Evolutionary conservation across 2,113 vertebrate genomes (phyloP), one percentile per base, ranked within the genome.

Genomic region (Pontoporia blainvillei): DNA sequence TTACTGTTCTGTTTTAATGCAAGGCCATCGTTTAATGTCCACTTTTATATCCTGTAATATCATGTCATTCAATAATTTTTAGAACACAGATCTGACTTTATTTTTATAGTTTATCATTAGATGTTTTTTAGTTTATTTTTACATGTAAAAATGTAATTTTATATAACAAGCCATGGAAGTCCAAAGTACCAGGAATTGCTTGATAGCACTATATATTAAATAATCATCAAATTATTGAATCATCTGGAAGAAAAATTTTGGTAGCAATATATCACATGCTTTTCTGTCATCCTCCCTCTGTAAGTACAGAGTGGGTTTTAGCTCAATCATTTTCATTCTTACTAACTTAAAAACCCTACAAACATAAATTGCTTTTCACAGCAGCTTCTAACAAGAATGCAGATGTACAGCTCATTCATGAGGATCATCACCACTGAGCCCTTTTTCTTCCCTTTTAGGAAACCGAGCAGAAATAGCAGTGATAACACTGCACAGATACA

Each of bases 121-220:
- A 93, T 97, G 86, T 41, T 96, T 98, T 95, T 97, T 95, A 92
- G 82, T 85, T 89, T 79, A 94, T 87, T 97, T 98, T 98, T 98
- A 98, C 96, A 98, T 92, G 95, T 98, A 98, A 49, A 98, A 98
- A 98, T 96, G 96, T 98, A 97, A 98, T 98, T 98, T 98, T 98
- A 98, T 91, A 96, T 94, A 89, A 3, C 94, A 98, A 98, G 94
- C 93, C 98, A 98, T 94, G 96, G 92, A 98, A 98, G 75, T 98
- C 79, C 91, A 98, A 98, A 97, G 96, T 98, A 98, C 97, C 96
- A 97, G 96, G 73, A 98, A 97, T 62, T 98, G 96, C 91, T 98
- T 97, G 97, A 98, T 91, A 98, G 97, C 71, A 98, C 78, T 98
- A 93, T 92, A 96, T 95, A 97, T 94, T 98, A 98, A 98, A 98